These are phyloP conservation scores for Peribatodes rhomboidaria DNA, from an alignment of 2,888 invertebrate species.

Conservation along the genomic window DNA sequence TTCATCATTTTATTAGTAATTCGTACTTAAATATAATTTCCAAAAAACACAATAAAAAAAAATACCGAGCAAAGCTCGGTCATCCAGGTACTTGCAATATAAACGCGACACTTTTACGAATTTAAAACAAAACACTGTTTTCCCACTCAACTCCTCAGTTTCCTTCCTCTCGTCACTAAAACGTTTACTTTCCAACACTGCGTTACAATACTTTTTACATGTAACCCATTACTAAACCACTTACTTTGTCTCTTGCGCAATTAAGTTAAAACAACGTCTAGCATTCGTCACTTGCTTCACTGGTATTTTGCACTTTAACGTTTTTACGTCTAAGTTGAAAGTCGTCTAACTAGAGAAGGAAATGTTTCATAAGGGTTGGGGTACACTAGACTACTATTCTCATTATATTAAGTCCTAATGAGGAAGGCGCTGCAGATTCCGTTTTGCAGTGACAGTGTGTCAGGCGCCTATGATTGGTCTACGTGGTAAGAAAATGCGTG, in stretches of 20 bases:
- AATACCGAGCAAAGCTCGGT: too few species aligned
- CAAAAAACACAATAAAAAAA: too few species aligned
- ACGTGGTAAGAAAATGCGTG: slow-evolving; percentile 33
- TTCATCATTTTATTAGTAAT: too few species aligned
- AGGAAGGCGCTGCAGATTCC: slow-evolving; percentile 64
- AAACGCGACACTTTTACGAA: too few species aligned
- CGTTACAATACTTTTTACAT: slow-evolving; percentile 3
- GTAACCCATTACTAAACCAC: slow-evolving; percentile 28
- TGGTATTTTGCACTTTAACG: slow-evolving; percentile 29
- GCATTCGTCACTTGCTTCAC: slow-evolving; percentile 16
- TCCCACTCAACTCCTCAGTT: background rate
- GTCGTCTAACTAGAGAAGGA: slow-evolving; percentile 37
- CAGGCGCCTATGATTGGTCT: slow-evolving; percentile 44
- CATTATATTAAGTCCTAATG: slow-evolving; percentile 65
- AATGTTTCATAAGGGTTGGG: slow-evolving; percentile 57
- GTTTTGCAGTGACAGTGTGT: slow-evolving; percentile 61
- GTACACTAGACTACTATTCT: slow-evolving; percentile 59
- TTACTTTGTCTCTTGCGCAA: slow-evolving; percentile 24
- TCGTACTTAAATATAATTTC: too few species aligned
- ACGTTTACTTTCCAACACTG: slow-evolving; percentile 6
- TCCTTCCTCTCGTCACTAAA: slow-evolving; percentile 3
- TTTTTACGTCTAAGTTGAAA: slow-evolving; percentile 39
- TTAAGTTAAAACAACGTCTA: slow-evolving; percentile 34
- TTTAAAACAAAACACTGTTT: too few species aligned
- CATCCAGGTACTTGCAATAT: too few species aligned